Evolutionary conservation across 2,888 invertebrate genomes (phyloP), one percentile per base, ranked within the genome.

Genomic region (Hylaea fasciaria): DNA sequence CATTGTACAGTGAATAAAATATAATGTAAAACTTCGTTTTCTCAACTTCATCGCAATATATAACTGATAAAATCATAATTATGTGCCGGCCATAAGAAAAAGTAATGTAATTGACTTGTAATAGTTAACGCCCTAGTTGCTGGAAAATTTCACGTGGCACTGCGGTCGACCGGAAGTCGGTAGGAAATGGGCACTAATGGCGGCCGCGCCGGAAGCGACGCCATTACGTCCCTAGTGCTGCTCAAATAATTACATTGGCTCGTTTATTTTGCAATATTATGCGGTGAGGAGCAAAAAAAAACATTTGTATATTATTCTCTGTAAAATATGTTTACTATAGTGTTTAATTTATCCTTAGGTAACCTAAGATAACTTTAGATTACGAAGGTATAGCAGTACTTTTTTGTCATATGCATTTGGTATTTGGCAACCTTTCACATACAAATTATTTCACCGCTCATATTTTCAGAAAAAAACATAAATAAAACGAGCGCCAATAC

Each of bases 171-270:
- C 86, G 91, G 91, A 91, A 88, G 87, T 80, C 68, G 73, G 66
- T 81, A 83, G 91, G 91, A 92, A 91, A 91, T 92, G 84, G 87
- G 83, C 88, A 87, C 89, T 92, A 92, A 91, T 91, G 91, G 91
- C 85, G 74, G 82, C 82, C 82, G 76, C 83, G 72, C 85, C 87
- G 90, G 90, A 91, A 85, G 87, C 76, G 73, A 76, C 82, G 82
- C 90, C 90, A 91, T 91, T 89, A 91, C 83, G 77, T 71, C 77
- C 79, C 80, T 87, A 87, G 87, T 83, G 87, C 85, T 86, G 82
- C 81, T 86, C 90, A 91, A 91, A 91, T 90, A 89, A 89, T 89
- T 89, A 88, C 88, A 78, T 82, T 80, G 68, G 71, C 69, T 70
- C 65, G 80, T 81, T 81, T 77, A 74, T 71, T 79, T 76, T 77